Percentiles rank a stretch among this genome's conserved stretches.
Conservation (phyloP, 1,140 invertebrate genomes). For the Papilio machaon region DNA sequence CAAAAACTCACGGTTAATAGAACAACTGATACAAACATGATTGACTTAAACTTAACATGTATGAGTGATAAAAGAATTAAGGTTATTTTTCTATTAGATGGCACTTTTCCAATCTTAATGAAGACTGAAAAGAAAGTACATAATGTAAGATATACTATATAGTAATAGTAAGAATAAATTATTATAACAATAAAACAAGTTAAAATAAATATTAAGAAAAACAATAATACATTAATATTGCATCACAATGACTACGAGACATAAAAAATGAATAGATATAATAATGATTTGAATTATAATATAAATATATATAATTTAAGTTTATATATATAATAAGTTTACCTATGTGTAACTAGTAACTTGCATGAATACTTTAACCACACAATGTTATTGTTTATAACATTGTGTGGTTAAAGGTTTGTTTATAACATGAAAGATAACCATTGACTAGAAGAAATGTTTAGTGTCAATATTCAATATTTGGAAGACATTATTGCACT, state of each 20-base stretch:
- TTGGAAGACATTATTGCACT: constrained; percentile 16
- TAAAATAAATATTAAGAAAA: neutral
- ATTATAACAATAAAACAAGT: neutral
- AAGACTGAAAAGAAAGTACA: neutral
- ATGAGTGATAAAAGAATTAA: neutral
- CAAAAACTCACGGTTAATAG: neutral
- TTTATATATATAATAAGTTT: too few species aligned
- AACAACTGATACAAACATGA: neutral
- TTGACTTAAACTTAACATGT: neutral
- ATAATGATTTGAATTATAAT: too few species aligned
- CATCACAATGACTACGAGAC: neutral
- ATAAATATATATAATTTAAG: too few species aligned
- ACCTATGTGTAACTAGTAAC: too few species aligned
- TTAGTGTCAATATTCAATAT: neutral
- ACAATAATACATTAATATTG: neutral
- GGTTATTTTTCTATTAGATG: neutral
- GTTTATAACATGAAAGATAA: too few species aligned
- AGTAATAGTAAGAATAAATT: neutral
- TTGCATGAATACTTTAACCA: too few species aligned
- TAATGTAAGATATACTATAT: neutral
- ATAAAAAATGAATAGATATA: neutral
- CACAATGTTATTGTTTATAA: neutral
- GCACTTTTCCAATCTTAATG: neutral
- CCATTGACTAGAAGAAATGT: neutral
- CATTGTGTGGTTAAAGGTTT: neutral